Evolutionary conservation across 1,140 invertebrate species (phyloP), one percentile per base, ranked within the genome.

Genomic region (Tenebrio molitor): DNA sequence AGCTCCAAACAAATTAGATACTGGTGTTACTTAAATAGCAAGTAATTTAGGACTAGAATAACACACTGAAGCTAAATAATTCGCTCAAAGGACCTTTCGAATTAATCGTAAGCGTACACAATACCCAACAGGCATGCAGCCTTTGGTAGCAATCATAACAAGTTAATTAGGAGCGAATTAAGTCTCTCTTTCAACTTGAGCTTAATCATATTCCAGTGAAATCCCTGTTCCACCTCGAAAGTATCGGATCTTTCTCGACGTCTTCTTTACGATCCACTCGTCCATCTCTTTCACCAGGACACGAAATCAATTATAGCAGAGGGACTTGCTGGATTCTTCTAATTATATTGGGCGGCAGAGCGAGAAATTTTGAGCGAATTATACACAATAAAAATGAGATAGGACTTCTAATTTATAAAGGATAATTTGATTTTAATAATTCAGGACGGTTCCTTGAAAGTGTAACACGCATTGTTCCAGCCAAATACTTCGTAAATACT

Each of bases 341-440:
- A 50, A 50, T 50, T 50, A 50, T 50, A 50, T 50, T 17, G 44
- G 17, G 44, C 8, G 44, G 19, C 44, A 19, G 17, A 50, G 44
- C 44, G 44, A 8, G 16, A 50, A 50, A 50, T 50, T 50, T 50
- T 19, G 16, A 21, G 19, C 16, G 44, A 50, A 50, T 50, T 50
- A 50, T 0, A 7, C 23, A 21, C 17, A 50, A 46, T 46, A 46
- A 50, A 50, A 50, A 50, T 50, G 17, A 50, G n/a, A 23, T 33
- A 33, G 16, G 19, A 21, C 19, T 17, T 21, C 16, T 50, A 50
- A 50, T 50, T 50, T 50, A 15, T n/a, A 7, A 50, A 50, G 15
- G 6, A 50, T 50, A 50, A 50, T 19, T 50, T 33, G n/a, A 33
- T 50, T 21, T 19, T 19, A 50, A 50, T 50, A 21, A 21, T 17